Conservation (phyloP, 2,113 vertebrate species). For the Fulica atra region DNA sequence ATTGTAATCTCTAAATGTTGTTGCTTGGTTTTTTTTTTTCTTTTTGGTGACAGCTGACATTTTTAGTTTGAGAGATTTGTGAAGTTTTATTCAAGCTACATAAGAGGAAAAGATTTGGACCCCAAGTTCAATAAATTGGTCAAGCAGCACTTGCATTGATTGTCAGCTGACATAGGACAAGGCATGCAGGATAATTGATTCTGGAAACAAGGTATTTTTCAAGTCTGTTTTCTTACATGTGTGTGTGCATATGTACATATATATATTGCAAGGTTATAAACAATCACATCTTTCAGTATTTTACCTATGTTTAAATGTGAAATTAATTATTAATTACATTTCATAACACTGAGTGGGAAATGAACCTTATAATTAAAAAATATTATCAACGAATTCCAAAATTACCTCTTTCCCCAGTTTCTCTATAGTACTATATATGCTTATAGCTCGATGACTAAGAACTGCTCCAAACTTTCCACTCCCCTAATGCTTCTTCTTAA, state of each 20-base stretch:
- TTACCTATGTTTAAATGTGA: neutral
- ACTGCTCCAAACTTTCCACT: neutral
- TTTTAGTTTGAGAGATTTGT: neutral
- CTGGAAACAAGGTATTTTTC: neutral
- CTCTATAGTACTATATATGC: neutral
- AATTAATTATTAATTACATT: neutral
- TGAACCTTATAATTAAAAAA: neutral
- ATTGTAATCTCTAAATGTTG: neutral
- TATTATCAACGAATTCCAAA: neutral
- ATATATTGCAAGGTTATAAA: neutral
- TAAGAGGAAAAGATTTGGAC: neutral
- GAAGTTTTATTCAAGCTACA: neutral
- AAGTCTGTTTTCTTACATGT: neutral
- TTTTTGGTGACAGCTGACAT: neutral
- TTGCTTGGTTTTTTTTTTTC: neutral
- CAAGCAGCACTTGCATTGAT: neutral
- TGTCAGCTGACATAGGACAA: neutral
- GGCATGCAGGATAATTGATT: neutral
- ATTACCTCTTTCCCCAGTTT: neutral
- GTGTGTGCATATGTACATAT: fast-evolving
- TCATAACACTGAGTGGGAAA: neutral
- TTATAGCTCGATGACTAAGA: neutral
- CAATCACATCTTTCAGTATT: neutral
- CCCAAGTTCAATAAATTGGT: neutral
- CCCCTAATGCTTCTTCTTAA: neutral